Evolutionary conservation across 2,797 vertebrate species (phyloP), one percentile per base, ranked within the genome.

Genomic region (Platyrinchus mystaceus): DNA sequence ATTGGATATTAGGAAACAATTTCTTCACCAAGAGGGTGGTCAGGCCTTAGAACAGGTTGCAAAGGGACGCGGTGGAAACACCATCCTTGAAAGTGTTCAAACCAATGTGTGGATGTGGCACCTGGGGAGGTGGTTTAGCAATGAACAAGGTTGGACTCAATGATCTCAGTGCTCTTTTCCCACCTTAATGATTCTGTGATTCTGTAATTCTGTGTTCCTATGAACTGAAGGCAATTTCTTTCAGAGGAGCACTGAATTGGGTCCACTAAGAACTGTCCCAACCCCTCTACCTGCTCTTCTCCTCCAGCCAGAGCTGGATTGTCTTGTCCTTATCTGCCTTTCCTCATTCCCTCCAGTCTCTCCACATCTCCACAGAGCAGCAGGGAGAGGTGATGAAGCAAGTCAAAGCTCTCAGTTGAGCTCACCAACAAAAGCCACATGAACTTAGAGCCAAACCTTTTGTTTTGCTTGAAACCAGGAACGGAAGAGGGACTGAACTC

Each of bases 281-380:
- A 12, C 44, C 17, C 34, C 17, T 36, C 19, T 24, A 22, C 6
- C 32, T 34, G 19, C 15, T 89, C 71, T 49, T 22, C 67, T 58
- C 28, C 44, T 60, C 32, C 37, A 78, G 14, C 4, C 28, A 37
- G 37, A 34, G 9, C 56, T 12, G 19, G 22, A 37, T 9, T 41
- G 4, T 20, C 24, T 59, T 43, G 24, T 44, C 59, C 32, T 73
- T 19, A 17, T 49, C 26, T 74, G 13, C 28, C 32, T 64, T 81
- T 68, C 41, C 2, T 0, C 3, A 0, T 47, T 70, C 10, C 8
- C 10, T 74, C 20, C 28, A 5, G 2, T 5, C 5, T 56, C 10
- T 41, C 41, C 34, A 12, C 3, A 20, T 16, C 3, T 49, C 47
- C 47, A 20, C 44, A 58, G 28, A 64, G 64, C 26, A 23, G 41